These are phyloP conservation scores for Anthoscopus minutus DNA, from an alignment of 2,113 vertebrate genomes.

Conservation along the genomic window DNA sequence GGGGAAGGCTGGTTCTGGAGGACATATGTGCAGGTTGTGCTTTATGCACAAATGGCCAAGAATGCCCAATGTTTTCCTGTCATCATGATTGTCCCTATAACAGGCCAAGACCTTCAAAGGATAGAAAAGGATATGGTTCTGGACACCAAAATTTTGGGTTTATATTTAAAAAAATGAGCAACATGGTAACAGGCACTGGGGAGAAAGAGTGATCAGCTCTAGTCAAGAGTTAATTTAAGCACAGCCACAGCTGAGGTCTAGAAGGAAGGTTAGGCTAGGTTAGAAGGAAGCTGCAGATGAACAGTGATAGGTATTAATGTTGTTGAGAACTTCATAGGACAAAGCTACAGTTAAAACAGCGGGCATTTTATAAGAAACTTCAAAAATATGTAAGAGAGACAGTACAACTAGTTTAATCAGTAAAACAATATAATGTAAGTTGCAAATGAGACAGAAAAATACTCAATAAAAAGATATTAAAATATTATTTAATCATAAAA, in stretches of 20 bases:
- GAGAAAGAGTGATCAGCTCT: background rate
- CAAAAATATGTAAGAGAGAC: background rate
- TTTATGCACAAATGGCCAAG: background rate
- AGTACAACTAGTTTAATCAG: background rate
- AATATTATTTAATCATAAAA: background rate
- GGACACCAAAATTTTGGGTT: background rate
- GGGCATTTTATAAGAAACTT: background rate
- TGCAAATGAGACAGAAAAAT: background rate
- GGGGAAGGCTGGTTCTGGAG: background rate
- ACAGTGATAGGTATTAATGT: background rate
- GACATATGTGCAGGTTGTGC: background rate
- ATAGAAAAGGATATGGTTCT: background rate
- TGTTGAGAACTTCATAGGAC: background rate
- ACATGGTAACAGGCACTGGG: rapidly evolving
- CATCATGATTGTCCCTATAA: background rate
- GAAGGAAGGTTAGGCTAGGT: too few species aligned
- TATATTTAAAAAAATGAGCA: background rate
- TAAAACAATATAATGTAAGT: background rate
- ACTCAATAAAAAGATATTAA: background rate
- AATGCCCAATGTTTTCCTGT: background rate
- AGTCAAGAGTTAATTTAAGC: background rate
- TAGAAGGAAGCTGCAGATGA: background rate
- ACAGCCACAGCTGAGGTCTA: background rate
- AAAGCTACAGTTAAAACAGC: background rate
- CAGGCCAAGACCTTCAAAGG: background rate